A percentile compares a stretch with the other conserved stretches of the same genome.
Conservation (phyloP, 2,888 invertebrate genomes). For the Machimus atricapillus region DNA sequence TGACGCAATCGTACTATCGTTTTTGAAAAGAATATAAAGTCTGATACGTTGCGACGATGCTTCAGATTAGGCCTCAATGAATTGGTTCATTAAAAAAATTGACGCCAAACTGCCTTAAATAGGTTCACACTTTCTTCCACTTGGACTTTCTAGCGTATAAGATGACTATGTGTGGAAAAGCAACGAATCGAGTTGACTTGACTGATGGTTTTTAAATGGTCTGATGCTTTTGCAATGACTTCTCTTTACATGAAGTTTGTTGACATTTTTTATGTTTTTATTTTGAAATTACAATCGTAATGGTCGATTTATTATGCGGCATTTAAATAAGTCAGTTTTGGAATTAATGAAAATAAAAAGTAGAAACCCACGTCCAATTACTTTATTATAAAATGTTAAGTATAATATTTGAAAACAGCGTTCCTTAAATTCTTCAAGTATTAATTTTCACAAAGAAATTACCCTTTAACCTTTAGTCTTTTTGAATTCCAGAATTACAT, state of each 20-base stretch:
- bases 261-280: neutral
- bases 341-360: neutral
- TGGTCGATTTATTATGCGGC: neutral
- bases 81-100: neutral
- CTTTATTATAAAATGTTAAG: no score
- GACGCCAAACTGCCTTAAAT: neutral
- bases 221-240: neutral
- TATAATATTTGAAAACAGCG: no score
- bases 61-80: neutral
- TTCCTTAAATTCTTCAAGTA: no score
- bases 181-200: neutral
- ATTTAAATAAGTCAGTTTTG: neutral
- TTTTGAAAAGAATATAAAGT: neutral
- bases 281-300: no score
- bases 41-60: neutral
- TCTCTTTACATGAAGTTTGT: neutral
- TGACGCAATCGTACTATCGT: slow-evolving; percentile 5
- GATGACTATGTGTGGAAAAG: neutral
- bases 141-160: neutral
- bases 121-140: neutral
- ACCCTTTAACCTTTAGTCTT: no score
- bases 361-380: neutral
- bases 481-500: no score
- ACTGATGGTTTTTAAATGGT: neutral
- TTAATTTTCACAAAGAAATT: no score